Percentiles rank a stretch among this genome's conserved stretches.
Evolutionary conservation across 2,113 vertebrate species (phyloP).

Genomic region (Aegithalos caudatus): DNA sequence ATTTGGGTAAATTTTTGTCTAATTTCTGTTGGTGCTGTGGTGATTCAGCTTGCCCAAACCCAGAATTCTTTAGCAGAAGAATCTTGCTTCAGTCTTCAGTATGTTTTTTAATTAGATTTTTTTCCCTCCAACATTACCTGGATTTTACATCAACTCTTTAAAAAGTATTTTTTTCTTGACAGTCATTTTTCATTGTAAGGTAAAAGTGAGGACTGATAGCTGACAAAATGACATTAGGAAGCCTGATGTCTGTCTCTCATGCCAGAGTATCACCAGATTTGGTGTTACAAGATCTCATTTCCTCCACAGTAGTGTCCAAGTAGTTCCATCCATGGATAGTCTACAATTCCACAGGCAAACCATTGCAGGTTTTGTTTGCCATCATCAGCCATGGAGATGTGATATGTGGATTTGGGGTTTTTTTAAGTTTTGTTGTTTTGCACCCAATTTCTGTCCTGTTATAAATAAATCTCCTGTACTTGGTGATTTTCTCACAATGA

Average conservation of each 20-base stretch:
- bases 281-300: background rate
- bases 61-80: background rate
- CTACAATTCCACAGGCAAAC: background rate
- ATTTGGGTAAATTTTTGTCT: background rate
- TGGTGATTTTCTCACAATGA: background rate
- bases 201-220: background rate
- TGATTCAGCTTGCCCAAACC: background rate
- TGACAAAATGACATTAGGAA: background rate
- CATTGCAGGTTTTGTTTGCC: background rate
- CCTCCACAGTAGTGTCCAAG: background rate
- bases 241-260: background rate
- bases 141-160: background rate
- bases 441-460: background rate
- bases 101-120: background rate
- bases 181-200: background rate
- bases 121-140: background rate
- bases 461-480: background rate
- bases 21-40: background rate
- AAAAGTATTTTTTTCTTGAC: background rate
- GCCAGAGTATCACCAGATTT: background rate
- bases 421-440: background rate
- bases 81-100: background rate
- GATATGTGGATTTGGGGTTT: rapidly evolving
- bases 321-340: background rate
- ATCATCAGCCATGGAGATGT: background rate